Evolutionary conservation across 2,113 vertebrate genomes (phyloP), one percentile per base, ranked within the genome.

Genomic region (Grantiella picta): DNA sequence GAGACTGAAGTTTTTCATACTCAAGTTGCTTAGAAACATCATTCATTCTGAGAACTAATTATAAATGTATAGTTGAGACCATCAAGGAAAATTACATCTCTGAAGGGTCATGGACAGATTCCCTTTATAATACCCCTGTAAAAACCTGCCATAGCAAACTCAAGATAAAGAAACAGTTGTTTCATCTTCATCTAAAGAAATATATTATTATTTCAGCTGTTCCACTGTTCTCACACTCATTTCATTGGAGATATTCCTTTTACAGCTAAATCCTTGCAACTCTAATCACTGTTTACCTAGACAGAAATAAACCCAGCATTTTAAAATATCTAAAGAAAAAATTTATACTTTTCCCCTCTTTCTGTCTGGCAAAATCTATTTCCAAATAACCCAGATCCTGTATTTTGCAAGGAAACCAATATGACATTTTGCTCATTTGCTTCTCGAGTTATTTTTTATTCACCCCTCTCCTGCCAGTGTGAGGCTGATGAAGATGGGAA

Each of bases 81-180:
- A 87, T 93, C 59, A 83, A 85, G 91, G 73, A 78, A 97, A 97
- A 97, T 97, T 82, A 96, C 95, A 96, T 84, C 90, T 95, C 94
- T 95, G 82, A 96, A 94, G 87, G 79, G 40, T 93, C 90, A 94
- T 65, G 81, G 80, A 66, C 69, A 90, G 87, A 90, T 75, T 96
- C 77, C 76, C 65, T 89, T 75, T 92, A 50, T 40, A 96, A 87
- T 78, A 84, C 7, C 54, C 25, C 47, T 31, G 69, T 59, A 76
- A 91, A 94, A 93, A 86, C 60, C 60, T 89, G 49, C 72, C 87
- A 57, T 13, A 91, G 86, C 40, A 94, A 92, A 24, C 38, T 33
- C 14, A 50, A 81, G 68, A 49, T 11, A 65, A 44, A 49, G 36
- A 69, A 85, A 88, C 38, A 5, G 21, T 33, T 50, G 27, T 42